phyloP scores from a whole-genome alignment of 2,113 vertebrate genomes.

The Enhydra lutris region DNA sequence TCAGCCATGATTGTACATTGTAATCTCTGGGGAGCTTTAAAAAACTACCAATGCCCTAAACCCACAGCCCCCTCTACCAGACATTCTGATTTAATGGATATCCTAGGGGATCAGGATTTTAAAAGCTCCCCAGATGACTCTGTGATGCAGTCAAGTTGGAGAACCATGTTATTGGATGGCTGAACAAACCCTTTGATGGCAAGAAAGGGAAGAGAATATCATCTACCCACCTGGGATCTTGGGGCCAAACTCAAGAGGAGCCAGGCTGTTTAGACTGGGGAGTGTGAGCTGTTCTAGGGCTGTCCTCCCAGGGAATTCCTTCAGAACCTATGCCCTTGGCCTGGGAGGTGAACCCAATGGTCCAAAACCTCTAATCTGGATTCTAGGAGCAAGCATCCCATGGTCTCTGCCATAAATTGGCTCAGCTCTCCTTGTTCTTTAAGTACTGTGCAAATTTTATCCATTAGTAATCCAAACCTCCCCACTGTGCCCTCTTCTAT shows the following conservation, averaged over 20 bases:
- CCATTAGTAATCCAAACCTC: not conserved
- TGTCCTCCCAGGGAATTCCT: not conserved
- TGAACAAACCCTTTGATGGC: not conserved
- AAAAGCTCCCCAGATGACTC: not conserved
- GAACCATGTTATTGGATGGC: not conserved
- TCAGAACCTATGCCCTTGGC: not conserved
- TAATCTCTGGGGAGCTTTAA: not conserved
- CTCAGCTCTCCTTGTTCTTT: too few relatives aligned
- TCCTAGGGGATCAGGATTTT: not conserved
- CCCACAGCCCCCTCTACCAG: not conserved
- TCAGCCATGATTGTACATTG: not conserved
- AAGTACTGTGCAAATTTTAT: not conserved
- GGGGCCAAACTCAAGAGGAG: not conserved
- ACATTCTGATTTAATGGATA: not conserved
- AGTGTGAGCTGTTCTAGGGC: not conserved
- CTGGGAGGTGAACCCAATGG: not conserved
- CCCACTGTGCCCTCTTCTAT: not conserved
- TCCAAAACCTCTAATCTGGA: not conserved
- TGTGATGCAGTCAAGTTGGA: not conserved
- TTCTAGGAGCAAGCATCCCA: not conserved
- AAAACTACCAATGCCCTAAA: not conserved
- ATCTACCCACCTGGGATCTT: too few relatives aligned
- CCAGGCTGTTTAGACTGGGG: accelerated
- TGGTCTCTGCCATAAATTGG: accelerated
- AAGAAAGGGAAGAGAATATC: not conserved